These are phyloP conservation scores for Eremobia ochroleuca DNA, from an alignment of 2,888 invertebrate species.

Conservation along the genomic window DNA sequence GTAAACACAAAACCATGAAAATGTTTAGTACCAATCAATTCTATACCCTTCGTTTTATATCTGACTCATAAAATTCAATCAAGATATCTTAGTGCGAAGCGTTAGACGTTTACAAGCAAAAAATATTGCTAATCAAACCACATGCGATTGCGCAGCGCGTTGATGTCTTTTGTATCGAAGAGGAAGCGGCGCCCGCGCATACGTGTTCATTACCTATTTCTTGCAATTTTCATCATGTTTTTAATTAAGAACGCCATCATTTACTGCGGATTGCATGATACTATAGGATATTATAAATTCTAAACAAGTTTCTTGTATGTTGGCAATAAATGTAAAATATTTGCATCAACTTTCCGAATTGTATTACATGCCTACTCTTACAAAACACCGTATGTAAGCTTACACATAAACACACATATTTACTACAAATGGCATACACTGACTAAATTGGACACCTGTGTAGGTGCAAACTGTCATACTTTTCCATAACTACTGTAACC, in stretches of 20 bases:
- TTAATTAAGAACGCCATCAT: conserved; percentile 16
- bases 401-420: conserved; percentile 35
- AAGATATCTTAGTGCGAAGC: conserved; percentile 11
- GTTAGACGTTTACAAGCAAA: conserved; percentile 29
- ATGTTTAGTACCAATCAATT: conserved; percentile 50
- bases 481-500: conserved; percentile 16
- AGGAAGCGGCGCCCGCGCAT: conserved; percentile 66
- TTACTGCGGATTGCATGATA: neutral
- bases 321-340: conserved; percentile 3
- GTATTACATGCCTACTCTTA: conserved; percentile 2
- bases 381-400: conserved; percentile 11
- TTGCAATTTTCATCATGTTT: conserved; percentile 17
- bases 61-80: conserved; percentile 46
- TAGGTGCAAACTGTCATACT: conserved; percentile 50
- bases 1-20: conserved; percentile 53
- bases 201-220: neutral
- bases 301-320: conserved; percentile 1
- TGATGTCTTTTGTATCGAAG: conserved; percentile 79
- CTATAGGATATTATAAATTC: neutral
- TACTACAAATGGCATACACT: conserved; percentile 26
- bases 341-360: conserved; percentile 18
- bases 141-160: conserved; percentile 75
- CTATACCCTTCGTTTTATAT: conserved; percentile 27
- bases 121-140: conserved; percentile 42
- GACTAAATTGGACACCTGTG: conserved; percentile 28